A percentile compares a stretch with the other conserved stretches of the same genome.
phyloP scores from a whole-genome alignment of 2,113 vertebrate species.

The Oplegnathus fasciatus region DNA sequence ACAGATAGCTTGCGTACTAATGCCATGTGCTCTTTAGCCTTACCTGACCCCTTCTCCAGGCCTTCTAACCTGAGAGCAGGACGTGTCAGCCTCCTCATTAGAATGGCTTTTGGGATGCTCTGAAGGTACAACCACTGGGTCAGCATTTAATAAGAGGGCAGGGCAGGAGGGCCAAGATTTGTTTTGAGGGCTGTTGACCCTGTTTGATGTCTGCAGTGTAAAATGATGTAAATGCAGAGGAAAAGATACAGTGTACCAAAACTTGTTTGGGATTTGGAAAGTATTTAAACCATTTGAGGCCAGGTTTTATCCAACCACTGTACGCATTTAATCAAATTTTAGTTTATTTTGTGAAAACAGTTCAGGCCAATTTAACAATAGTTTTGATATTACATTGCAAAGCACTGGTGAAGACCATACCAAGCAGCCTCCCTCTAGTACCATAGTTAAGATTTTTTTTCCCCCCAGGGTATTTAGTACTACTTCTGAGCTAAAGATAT shows the following conservation, averaged over 20 bases:
- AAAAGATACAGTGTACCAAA: not conserved
- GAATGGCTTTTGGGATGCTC: slow-evolving; percentile 25
- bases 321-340: not conserved
- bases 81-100: slow-evolving; percentile 40
- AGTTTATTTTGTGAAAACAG: too few relatives aligned
- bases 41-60: not conserved
- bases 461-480: not conserved
- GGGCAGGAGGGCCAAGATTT: not conserved
- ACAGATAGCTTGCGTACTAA: not conserved
- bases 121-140: slow-evolving; percentile 8
- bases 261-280: not conserved
- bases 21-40: slow-evolving; percentile 5
- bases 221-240: not conserved
- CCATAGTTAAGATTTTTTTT: not conserved
- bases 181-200: slow-evolving; percentile 2
- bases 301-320: not conserved
- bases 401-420: not conserved
- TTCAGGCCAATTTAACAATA: too few relatives aligned
- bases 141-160: slow-evolving; percentile 18
- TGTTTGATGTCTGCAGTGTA: slow-evolving; percentile 31
- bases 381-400: too few relatives aligned
- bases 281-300: not conserved
- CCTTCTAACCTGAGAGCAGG: slow-evolving; percentile 17
- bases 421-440: not conserved
- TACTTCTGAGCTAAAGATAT: not conserved